These are phyloP conservation scores for Seladonia tumulorum DNA, from an alignment of 2,888 invertebrate genomes.

Conservation along the genomic window DNA sequence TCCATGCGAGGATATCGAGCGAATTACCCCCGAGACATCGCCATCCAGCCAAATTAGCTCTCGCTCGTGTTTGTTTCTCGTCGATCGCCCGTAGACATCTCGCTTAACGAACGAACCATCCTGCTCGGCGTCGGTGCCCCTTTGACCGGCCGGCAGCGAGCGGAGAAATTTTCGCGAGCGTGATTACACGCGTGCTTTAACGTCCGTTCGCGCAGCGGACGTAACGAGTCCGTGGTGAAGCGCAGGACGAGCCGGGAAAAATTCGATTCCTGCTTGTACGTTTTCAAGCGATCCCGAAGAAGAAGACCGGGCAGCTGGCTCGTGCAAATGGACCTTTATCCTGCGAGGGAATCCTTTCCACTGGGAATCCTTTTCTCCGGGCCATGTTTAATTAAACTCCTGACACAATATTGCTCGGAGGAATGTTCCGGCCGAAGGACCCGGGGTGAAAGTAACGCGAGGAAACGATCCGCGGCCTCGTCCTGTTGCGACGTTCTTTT, in stretches of 20 bases:
- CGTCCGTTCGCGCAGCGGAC: neutral
- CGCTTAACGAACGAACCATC: slow-evolving; percentile 26
- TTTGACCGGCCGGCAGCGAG: slow-evolving; percentile 15
- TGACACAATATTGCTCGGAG: slow-evolving; percentile 44
- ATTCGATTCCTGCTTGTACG: neutral
- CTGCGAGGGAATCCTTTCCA: neutral
- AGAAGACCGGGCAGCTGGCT: neutral
- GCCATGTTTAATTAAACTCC: slow-evolving; percentile 54
- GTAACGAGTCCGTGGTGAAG: slow-evolving; percentile 1
- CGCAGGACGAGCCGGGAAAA: neutral
- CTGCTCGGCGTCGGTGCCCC: slow-evolving; percentile 1
- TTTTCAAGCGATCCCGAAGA: neutral
- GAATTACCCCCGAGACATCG: slow-evolving; percentile 57
- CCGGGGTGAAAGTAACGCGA: slow-evolving; percentile 56
- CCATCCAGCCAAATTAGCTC: slow-evolving; percentile 40
- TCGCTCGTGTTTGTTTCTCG: slow-evolving; percentile 41
- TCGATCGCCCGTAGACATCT: slow-evolving; percentile 24
- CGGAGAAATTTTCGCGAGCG: slow-evolving; percentile 31
- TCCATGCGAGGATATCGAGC: slow-evolving; percentile 23
- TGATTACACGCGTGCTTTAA: slow-evolving; percentile 17
- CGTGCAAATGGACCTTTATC: neutral
- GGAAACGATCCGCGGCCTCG: neutral
- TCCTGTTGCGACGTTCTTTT: neutral
- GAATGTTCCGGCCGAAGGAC: slow-evolving; percentile 29
- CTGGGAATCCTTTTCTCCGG: slow-evolving; percentile 26